phyloP scores from a whole-genome alignment of 1,140 invertebrate genomes.

The Aphaenogaster rudis region DNA sequence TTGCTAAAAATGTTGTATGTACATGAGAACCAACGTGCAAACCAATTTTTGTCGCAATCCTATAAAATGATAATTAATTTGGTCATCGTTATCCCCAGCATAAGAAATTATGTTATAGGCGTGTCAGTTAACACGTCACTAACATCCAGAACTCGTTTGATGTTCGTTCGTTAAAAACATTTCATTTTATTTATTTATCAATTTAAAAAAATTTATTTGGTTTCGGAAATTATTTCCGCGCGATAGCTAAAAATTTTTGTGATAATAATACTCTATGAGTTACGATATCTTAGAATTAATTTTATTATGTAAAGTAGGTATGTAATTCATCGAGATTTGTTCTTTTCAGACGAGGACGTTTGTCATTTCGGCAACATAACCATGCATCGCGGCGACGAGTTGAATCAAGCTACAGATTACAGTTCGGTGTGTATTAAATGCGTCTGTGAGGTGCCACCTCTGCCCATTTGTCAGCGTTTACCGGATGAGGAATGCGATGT shows the following conservation, averaged over 20 bases:
- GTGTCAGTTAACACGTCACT: conserved; percentile 21
- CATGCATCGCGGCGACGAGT: conserved; percentile 77
- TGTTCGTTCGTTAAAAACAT: not conserved
- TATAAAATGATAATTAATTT: conserved; percentile 53
- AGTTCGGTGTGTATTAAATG: conserved; percentile 77
- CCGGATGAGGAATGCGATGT: conserved; percentile 49
- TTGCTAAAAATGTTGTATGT: conserved; percentile 25
- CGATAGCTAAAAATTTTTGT: not conserved
- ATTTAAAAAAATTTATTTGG: not conserved
- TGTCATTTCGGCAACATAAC: conserved; percentile 78
- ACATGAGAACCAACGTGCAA: not conserved
- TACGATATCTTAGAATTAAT: not conserved
- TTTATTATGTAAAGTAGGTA: not conserved
- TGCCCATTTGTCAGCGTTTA: conserved; percentile 73
- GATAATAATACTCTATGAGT: not conserved
- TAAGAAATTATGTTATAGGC: not conserved
- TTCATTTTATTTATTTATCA: not conserved
- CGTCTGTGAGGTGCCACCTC: conserved; percentile 80
- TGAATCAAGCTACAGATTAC: conserved; percentile 72
- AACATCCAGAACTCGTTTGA: not conserved
- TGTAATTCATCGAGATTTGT: not conserved
- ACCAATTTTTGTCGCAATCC: conserved; percentile 37
- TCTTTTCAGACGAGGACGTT: conserved; percentile 52
- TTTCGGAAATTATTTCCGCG: not conserved
- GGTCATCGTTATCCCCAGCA: conserved; percentile 17